Base-by-base conservation (phyloP, 2,888 invertebrate genomes). In the Meghimatium bilineatum region DNA sequence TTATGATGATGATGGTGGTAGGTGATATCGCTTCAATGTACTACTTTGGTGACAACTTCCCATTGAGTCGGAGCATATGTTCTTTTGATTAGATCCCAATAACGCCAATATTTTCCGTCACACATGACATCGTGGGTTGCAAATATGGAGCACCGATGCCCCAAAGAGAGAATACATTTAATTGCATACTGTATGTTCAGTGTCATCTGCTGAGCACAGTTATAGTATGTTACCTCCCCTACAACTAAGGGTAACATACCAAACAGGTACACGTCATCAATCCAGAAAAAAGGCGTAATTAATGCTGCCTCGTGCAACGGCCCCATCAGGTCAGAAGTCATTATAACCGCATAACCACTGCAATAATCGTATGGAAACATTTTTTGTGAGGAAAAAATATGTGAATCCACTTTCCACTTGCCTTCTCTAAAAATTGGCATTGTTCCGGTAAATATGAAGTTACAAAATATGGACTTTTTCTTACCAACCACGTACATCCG, bases 231-330 rank as follows among this genome's bases (percentile, higher is more conserved):
- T 26, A 86, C 86, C 17, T 75, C 72, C 5, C 83, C 84, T 10
- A 80, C 83, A 63, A 86, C 67, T 29, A n/a, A 63, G 12, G 86
- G 86, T 32, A 86, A 66, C 82, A 86, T 86, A 10, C 86, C 86
- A 72, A 85, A 86, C 23, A 86, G 77, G 69, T 86, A 86, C n/a
- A 85, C 76, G 76, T 86, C 86, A 67, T 86, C 86, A 52, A 86
- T 83, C 86, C 86, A 86, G 80, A 86, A 86, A 49, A 85, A 85
- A 23, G 86, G 86, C n/a, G 86, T 85, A 6, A 49, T 56, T 49
- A 72, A 38, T 0, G 86, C 84, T 17, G 86, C 86, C 36, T 76
- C 49, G 83, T 77, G 80, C 77, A 86, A 52, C 0, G 76, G 75
- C 3, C 74, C 72, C 32, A 85, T 76, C 14, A 86, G 83, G 67